Base-by-base conservation (phyloP, 2,888 invertebrate species). In the Chrysodeixis includens region DNA sequence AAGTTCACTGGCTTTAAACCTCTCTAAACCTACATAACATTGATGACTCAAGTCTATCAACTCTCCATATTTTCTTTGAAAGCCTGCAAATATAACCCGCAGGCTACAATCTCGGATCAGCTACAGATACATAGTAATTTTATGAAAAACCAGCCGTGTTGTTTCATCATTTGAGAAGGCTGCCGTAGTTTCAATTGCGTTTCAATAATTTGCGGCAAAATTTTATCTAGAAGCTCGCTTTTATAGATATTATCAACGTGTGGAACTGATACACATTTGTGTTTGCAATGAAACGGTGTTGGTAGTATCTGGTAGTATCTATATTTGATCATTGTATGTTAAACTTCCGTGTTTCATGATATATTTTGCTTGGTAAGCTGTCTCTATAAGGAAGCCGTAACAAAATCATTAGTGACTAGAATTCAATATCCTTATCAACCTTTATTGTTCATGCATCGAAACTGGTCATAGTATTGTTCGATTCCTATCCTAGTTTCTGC, bases 401-500 rank as follows among this genome's bases (percentile, higher is more conserved):
- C 6, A 26, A 26, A 26, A 26, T 26, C 2, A 26, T 26, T 2
- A 26, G 6, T 26, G 26, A 26, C 26, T 26, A 6, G 6, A 26
- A 2, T 26, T 6, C 26, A 6, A 26, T 4, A n/a, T n/a, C n/a
- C n/a, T n/a, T 26, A 6, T 26, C 2, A 4, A 26, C 26, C 26
- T 26, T 26, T 26, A 56, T 59, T 32, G 58, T 77, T 76, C 78
- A 73, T 76, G 65, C 62, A 62, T 44, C 32, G 66, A n/a, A 40
- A 40, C 7, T 40, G 6, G 14, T 78, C 76, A 81, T 54, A 56
- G 35, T 64, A 54, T 54, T 62, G 49, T 74, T 58, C 69, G 59
- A 75, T 74, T 69, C 79, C 79, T 69, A 70, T 58, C 61, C 70
- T n/a, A 74, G 70, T 64, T 74, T 64, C 49, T 30, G 52, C 56